Evolutionary conservation across 2,888 invertebrate genomes (phyloP), one percentile per base, ranked within the genome.

Genomic region (Macrostomum cliftonense): DNA sequence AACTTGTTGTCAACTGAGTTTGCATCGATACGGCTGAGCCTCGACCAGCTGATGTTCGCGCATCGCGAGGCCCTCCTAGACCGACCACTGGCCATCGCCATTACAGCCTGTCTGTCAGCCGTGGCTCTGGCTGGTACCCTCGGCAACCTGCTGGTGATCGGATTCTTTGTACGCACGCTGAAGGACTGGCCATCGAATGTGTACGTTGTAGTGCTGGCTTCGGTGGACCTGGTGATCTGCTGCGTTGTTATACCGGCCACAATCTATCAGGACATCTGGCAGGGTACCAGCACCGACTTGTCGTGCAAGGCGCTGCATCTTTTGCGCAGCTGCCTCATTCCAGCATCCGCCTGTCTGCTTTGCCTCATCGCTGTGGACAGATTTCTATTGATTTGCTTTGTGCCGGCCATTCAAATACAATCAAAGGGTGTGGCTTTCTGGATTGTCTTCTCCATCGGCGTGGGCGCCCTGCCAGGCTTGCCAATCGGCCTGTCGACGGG

Each of bases 331-430:
- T 50, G 55, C 21, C 52, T 57, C 13, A 58, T 63, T 17, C 59
- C 59, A 1, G 53, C 58, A 2, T 61, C 62, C 13, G 57, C 60
- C 7, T 53, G 59, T 43, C 56, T 60, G 16, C 55, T 63, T 5
- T 56, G 57, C 2, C 58, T 56, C 7, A 61, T 63, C n/a, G 61
- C 62, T 7, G 55, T 61, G 42, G 63, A 63, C 43, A 50, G 63
- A 12, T 63, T 56, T 52, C 50, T 60, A 12, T 51, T 62, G 11
- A 60, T 63, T 20, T 62, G 59, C 46, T 52, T 53, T 39, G 53
- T 55, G 9, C 54, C 56, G 1, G 48, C 40, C 16, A 52, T 47
- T 28, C 42, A 52, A 12, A 53, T 58, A 14, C 54, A 52, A 20
- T n/a, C 21, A 12, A 19, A 14, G 11, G 42, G 28, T 11, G 53